These are phyloP conservation scores for Climacteris rufus DNA, from an alignment of 2,113 vertebrate genomes.

Conservation along the genomic window DNA sequence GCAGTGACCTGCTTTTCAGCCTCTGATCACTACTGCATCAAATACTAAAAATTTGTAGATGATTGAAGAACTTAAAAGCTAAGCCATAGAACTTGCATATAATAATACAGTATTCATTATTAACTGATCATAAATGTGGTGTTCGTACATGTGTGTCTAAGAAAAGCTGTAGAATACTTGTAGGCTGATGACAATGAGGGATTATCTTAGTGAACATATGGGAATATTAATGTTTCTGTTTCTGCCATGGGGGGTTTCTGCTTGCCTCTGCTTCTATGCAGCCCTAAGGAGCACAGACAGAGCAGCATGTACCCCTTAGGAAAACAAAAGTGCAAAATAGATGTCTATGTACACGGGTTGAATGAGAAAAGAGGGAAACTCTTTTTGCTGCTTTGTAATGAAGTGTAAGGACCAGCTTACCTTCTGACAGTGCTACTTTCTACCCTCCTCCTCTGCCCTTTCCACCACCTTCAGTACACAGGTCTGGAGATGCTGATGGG, in stretches of 20 bases:
- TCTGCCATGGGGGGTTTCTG: background rate
- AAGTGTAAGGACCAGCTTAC: background rate
- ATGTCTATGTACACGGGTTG: accelerated
- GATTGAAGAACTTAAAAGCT: background rate
- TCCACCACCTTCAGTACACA: accelerated
- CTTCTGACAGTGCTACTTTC: background rate
- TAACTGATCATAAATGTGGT: background rate
- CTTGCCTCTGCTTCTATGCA: background rate
- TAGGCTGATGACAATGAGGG: background rate
- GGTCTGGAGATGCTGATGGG: background rate
- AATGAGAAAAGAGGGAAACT: background rate
- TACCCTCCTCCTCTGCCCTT: background rate
- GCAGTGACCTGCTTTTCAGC: background rate
- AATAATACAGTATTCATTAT: background rate
- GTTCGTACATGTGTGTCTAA: background rate
- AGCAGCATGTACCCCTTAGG: accelerated
- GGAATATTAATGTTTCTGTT: background rate
- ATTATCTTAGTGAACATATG: background rate
- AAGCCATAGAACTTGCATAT: background rate
- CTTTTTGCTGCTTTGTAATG: background rate
- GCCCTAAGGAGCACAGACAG: background rate
- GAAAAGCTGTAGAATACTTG: background rate
- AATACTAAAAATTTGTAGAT: background rate
- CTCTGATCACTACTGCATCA: background rate
- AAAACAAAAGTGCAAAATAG: background rate